Evolutionary conservation across 53 echinoderm and acorn worm genomes (phyloP), one percentile per base, ranked within the genome.

Genomic region (Arbacia lixula): DNA sequence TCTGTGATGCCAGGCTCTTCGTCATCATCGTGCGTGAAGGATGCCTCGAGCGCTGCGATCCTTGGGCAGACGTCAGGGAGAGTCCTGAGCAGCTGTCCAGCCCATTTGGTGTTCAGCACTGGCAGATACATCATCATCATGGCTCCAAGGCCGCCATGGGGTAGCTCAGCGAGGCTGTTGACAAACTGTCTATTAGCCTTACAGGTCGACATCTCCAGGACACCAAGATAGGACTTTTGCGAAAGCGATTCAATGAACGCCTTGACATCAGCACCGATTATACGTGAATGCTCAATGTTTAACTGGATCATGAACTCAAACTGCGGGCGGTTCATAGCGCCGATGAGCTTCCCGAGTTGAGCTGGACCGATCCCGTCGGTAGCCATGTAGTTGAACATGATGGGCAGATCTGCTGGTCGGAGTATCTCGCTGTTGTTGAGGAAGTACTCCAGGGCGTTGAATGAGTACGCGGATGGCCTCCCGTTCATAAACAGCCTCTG

Each of bases 361-460:
- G 5, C 32, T 11, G 62, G 62, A 41, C 64, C 62, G 6, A 81
- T 28, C 1, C 82, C 82, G 63, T 81, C 82, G 29, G 82, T 64
- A 20, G 43, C 21, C 2, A 81, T 43, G 64, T 64, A 81, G 2
- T 19, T 64, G 50, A 63, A 81, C 33, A 16, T 19, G 29, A 64
- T 34, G 9, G 82, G 19, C 6, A n/a, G 32, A 29, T 61, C 64
- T 9, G 27, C 82, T 19, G 42, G 82, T 9, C 46, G 28, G 10
- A 51, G 46, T 17, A 63, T 32, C 31, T 63, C 82, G 43, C 46
- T 29, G 82, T 81, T 81, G 46, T 21, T 81, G 19, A 81, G 34
- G 62, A 29, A 81, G 64, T 81, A 81, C 31, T 81, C 82, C 8
- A 81, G 64, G 64, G 82, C 62, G 42, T 63, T 81, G 64, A 81